Evolutionary conservation across 2,113 vertebrate species (phyloP).

Genomic region (Strix uralensis): DNA sequence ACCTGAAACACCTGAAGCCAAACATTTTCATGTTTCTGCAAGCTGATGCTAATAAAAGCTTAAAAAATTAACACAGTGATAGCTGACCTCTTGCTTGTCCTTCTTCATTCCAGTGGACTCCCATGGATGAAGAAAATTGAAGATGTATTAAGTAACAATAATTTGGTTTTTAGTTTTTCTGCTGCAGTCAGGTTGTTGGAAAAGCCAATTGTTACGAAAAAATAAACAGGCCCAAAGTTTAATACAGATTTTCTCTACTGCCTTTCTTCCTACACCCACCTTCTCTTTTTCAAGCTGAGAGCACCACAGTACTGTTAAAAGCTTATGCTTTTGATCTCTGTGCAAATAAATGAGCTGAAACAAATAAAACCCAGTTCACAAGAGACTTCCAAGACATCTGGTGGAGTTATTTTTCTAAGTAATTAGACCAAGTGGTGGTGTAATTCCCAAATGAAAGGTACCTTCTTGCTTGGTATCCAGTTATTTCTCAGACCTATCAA

Average conservation of each 20-base stretch:
- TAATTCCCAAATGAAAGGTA: constrained; percentile 55
- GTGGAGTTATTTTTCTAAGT: constrained; percentile 68
- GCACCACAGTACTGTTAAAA: constrained; percentile 41
- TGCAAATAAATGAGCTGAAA: constrained; percentile 73
- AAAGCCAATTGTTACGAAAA: constrained; percentile 1
- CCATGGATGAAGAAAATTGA: not conserved
- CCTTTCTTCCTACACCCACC: not conserved
- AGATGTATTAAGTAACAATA: not conserved
- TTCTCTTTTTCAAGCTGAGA: constrained; percentile 18
- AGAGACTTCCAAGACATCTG: constrained; percentile 69
- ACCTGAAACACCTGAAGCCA: not conserved
- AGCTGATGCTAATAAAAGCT: not conserved
- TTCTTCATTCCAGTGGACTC: not conserved
- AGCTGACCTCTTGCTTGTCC: not conserved
- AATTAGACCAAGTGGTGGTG: constrained; percentile 69
- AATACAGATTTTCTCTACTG: not conserved
- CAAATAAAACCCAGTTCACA: constrained; percentile 69
- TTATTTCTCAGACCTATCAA: constrained; percentile 58
- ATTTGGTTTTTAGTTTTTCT: not conserved
- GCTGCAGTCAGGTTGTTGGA: not conserved
- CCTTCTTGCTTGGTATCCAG: constrained; percentile 12
- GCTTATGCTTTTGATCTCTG: constrained; percentile 48
- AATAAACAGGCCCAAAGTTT: not conserved
- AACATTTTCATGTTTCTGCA: not conserved
- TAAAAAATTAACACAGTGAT: not conserved